Base-by-base conservation (phyloP, 2,888 invertebrate species). In the Dendrolimus pini region DNA sequence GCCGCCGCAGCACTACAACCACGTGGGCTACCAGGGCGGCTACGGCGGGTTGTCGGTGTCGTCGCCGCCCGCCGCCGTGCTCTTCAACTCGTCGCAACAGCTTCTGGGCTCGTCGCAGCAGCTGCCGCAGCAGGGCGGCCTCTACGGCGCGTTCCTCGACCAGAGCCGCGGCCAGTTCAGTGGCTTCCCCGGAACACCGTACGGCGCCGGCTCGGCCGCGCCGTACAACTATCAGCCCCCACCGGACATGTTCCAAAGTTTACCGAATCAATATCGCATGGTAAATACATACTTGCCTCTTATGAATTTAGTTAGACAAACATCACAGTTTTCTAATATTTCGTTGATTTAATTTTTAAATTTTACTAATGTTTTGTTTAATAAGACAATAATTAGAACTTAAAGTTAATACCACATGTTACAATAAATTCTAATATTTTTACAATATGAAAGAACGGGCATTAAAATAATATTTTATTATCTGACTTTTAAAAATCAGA, bases 21-120 rank as follows among this genome's bases (percentile, higher is more conserved):
- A 94, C 74, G 93, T 95, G 61, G 93, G 93, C 72, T 96, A 95
- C 82, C 94, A 95, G 71, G 89, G 86, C 41, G 95, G 95, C 60
- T 96, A 95, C 71, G 95, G 95, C 58, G 93, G 94, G 56, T 94
- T 97, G 77, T 94, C 96, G 18, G 95, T 96, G 41, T 96, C 97
- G 63, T 97, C 97, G 47, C 97, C 96, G 58, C 97, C 97, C 14
- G 95, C 96, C 14, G 95, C 96, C 12, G 95, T 96, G 58, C 89
- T 96, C 61, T 96, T 95, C 75, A 96, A 96, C 79, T 95, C 96
- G 42, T 94, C 96, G 54, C 94, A 94, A 75, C 93, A 92, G 66
- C 69, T 91, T 56, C 69, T 91, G 59, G 85, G 89, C 53, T 90
- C 90, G 0, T 89, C 91, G 7, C 93, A 93, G 55, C 93, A 93